phyloP scores from a whole-genome alignment of 2,797 vertebrate species.

The Remorina albescens region DNA sequence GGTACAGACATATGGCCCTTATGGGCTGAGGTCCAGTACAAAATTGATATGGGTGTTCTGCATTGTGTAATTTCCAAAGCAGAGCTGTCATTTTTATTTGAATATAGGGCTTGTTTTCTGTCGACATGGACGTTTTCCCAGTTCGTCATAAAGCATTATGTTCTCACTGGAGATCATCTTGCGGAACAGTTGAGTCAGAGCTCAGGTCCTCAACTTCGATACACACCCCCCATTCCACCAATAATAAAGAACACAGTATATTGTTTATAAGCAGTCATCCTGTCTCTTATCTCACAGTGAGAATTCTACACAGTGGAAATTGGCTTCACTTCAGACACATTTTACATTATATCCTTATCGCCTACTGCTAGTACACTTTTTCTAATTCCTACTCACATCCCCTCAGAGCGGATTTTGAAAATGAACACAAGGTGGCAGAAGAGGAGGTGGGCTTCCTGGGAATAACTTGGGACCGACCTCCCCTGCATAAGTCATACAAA shows the following conservation, averaged over 20 bases:
- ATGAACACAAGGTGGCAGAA: constrained; percentile 71
- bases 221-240: constrained; percentile 20
- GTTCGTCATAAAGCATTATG: background rate
- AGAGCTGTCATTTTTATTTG: background rate
- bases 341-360: background rate
- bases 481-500: background rate
- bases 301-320: constrained; percentile 25
- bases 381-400: constrained; percentile 5
- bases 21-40: background rate
- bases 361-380: background rate
- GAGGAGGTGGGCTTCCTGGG: constrained; percentile 19
- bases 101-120: background rate
- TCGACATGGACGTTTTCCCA: background rate
- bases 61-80: background rate
- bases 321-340: background rate
- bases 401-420: constrained; percentile 23
- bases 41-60: background rate
- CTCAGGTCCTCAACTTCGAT: background rate
- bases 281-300: constrained; percentile 23
- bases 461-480: background rate
- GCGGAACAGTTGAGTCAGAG: constrained; percentile 13
- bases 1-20: background rate
- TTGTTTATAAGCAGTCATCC: constrained; percentile 26
- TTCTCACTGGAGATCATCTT: background rate
- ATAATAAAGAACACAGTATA: constrained; percentile 21